Evolutionary conservation across 2,113 vertebrate genomes (phyloP).

Genomic region (Pogona vitticeps): DNA sequence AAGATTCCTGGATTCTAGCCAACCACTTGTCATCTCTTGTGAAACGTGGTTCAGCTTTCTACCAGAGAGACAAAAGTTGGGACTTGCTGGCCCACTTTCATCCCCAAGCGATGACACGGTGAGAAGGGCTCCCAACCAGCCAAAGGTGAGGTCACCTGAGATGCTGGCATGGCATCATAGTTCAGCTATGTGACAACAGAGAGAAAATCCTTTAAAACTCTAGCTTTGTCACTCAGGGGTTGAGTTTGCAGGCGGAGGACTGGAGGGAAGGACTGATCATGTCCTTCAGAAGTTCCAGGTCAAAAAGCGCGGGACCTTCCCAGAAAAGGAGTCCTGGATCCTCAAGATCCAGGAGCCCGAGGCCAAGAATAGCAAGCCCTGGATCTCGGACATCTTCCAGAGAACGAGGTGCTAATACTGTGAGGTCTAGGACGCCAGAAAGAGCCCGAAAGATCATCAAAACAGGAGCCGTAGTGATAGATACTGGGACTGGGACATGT

Average conservation of each 20-base stretch:
- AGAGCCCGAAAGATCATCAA: neutral
- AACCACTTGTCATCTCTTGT: too few species aligned
- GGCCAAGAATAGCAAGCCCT: too few species aligned
- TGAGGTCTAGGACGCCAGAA: neutral
- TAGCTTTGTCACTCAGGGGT: neutral
- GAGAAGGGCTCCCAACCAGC: neutral
- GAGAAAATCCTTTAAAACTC: neutral
- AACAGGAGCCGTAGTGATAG: conserved; percentile 42
- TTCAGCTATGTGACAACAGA: neutral
- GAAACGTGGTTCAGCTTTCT: too few species aligned
- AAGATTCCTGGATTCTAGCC: too few species aligned
- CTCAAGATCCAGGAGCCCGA: neutral
- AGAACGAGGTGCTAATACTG: neutral
- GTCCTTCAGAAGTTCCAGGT: neutral
- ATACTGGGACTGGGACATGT: conserved; percentile 56
- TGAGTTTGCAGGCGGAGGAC: neutral
- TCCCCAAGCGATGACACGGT: neutral
- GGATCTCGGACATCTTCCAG: neutral
- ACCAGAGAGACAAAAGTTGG: too few species aligned
- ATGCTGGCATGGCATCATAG: neutral
- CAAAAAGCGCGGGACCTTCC: too few species aligned
- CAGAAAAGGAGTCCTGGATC: neutral
- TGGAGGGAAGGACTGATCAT: neutral
- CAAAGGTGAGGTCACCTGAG: too few species aligned
- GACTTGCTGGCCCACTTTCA: neutral